A percentile compares a stretch with the other conserved stretches of the same genome.
Evolutionary conservation across 2,113 vertebrate genomes (phyloP).

Genomic region (Oreochromis aureus): DNA sequence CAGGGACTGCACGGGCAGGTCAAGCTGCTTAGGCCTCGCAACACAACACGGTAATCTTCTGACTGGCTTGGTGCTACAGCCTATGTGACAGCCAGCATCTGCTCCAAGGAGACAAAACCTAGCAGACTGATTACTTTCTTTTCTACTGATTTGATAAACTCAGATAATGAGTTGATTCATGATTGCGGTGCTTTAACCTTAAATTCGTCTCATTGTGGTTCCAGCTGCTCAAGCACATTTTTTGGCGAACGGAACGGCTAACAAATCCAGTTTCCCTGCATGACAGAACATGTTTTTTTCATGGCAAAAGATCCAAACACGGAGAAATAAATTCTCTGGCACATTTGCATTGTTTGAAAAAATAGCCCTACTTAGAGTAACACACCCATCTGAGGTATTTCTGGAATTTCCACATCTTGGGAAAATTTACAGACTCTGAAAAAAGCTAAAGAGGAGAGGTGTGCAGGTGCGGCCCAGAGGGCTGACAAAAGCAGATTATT

Average conservation of each 20-base stretch:
- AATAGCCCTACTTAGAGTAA: background rate
- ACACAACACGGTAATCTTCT: conserved; percentile 6
- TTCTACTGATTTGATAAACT: background rate
- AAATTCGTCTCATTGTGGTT: background rate
- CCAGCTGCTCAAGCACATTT: background rate
- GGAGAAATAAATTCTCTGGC: background rate
- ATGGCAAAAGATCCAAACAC: background rate
- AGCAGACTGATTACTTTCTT: background rate
- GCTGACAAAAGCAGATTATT: background rate
- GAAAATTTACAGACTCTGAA: background rate
- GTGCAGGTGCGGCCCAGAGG: background rate
- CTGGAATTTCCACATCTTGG: background rate
- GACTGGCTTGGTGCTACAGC: background rate
- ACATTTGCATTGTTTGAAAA: background rate
- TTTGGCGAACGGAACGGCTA: background rate
- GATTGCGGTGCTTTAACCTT: no score
- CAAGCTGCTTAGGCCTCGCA: conserved; percentile 36
- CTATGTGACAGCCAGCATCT: background rate
- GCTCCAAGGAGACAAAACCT: background rate
- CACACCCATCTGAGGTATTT: background rate
- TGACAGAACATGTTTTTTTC: background rate
- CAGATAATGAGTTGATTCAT: background rate
- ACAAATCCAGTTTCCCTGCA: background rate
- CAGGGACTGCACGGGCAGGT: conserved; percentile 1
- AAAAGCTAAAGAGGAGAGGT: background rate